A percentile compares a stretch with the other conserved stretches of the same genome.
These are phyloP conservation scores for human DNA, from an alignment of 2,113 vertebrate genomes.

Conservation along the genomic window GRCh38 chrX:97328501-97329000, in stretches of 20 bases:
- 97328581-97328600: slow-evolving; percentile 52
- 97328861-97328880: background rate
- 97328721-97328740: slow-evolving; percentile 3
- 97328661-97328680: background rate
- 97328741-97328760: slow-evolving; percentile 3
- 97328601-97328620: slow-evolving; percentile 1
- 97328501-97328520: background rate
- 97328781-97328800: background rate
- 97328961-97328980: background rate
- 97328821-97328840: background rate
- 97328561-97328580: slow-evolving; percentile 21
- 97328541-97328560: background rate
- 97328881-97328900: slow-evolving; percentile 15
- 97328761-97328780: background rate
- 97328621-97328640: background rate
- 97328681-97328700: slow-evolving; percentile 15
- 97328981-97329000: slow-evolving; percentile 28
- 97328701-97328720: background rate
- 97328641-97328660: background rate
- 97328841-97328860: slow-evolving; percentile 36
- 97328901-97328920: slow-evolving; percentile 46
- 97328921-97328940: slow-evolving; percentile 15
- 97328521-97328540: slow-evolving; percentile 38
- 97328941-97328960: slow-evolving; percentile 16
- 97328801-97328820: background rate